Evolutionary conservation across 2,113 vertebrate species (phyloP).

Genomic region (Corynorhinus townsendii): DNA sequence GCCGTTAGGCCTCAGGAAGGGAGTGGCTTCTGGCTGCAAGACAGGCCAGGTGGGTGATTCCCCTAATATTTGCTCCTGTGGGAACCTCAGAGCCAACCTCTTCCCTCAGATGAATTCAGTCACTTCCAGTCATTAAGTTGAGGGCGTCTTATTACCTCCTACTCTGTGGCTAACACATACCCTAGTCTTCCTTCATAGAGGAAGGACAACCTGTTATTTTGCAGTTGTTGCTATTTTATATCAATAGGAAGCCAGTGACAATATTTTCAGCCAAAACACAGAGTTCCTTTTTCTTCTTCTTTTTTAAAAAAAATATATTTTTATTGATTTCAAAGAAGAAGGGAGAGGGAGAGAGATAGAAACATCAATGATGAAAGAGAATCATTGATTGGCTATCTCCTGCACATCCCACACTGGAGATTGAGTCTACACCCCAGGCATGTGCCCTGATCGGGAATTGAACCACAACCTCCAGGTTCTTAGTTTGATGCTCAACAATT

Average conservation of each 20-base stretch:
- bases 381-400: too few species aligned
- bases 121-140: slow-evolving; percentile 25
- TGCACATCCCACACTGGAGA: too few species aligned
- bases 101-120: neutral
- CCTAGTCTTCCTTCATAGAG: neutral
- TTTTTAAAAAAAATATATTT: too few species aligned
- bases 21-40: neutral
- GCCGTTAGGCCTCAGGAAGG: slow-evolving; percentile 35
- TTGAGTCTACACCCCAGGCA: too few species aligned
- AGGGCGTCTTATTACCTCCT: slow-evolving; percentile 2
- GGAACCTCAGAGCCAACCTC: neutral
- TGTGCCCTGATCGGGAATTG: too few species aligned
- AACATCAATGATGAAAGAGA: too few species aligned
- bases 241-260: slow-evolving; percentile 2
- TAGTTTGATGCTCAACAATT: too few species aligned
- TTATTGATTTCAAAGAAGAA: too few species aligned
- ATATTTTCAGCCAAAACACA: neutral
- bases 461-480: too few species aligned
- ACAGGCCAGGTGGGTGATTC: slow-evolving; percentile 22
- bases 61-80: slow-evolving; percentile 56
- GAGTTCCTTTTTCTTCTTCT: neutral
- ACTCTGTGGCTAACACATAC: neutral
- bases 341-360: too few species aligned
- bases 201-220: slow-evolving; percentile 23
- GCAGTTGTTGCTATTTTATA: neutral